Conservation (phyloP, 2,797 vertebrate genomes). For the Tapera naevia region DNA sequence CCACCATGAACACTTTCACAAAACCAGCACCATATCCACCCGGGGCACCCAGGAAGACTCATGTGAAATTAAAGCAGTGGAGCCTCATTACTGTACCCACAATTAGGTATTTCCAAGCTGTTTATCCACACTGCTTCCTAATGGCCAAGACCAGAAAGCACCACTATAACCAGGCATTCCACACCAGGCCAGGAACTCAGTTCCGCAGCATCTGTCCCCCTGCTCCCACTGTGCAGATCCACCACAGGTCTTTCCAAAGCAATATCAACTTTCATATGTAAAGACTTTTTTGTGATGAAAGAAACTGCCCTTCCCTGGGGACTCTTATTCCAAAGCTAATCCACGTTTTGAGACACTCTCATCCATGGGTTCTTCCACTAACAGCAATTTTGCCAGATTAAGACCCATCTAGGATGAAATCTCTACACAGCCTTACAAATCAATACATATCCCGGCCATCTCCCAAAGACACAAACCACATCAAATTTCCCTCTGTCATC, state of each 20-base stretch:
- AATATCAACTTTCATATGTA: not conserved
- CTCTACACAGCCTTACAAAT: not conserved
- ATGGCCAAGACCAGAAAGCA: not conserved
- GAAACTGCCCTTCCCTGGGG: not conserved
- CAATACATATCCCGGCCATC: not conserved
- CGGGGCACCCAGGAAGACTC: too few relatives aligned
- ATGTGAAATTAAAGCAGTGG: not conserved
- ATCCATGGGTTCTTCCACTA: not conserved
- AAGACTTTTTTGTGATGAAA: not conserved
- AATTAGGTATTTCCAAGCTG: not conserved
- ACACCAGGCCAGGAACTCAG: not conserved
- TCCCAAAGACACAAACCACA: not conserved
- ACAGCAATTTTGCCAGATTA: not conserved
- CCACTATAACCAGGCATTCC: fast-evolving
- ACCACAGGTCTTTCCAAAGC: not conserved
- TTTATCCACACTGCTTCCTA: not conserved
- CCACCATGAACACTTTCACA: too few relatives aligned
- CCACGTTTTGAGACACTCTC: not conserved
- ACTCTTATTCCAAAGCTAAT: not conserved
- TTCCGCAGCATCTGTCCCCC: not conserved
- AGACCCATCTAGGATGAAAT: not conserved
- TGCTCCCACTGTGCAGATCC: not conserved
- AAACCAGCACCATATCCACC: not conserved
- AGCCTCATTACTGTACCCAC: not conserved
- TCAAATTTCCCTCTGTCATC: not conserved